These are phyloP conservation scores for Ceratina calcarata DNA, from an alignment of 1,140 invertebrate genomes.

Conservation along the genomic window DNA sequence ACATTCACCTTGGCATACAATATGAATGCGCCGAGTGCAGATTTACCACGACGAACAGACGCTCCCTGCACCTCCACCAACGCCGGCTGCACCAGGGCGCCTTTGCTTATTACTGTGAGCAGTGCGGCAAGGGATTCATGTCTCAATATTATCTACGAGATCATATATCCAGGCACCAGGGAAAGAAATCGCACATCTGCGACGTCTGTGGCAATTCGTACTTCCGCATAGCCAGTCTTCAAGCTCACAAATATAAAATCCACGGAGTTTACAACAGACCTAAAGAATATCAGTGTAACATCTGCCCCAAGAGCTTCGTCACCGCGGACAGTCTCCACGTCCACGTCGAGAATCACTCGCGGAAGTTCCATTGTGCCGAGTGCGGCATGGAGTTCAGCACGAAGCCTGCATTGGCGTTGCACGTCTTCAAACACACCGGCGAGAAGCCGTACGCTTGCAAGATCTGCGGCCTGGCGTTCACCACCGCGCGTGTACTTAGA, in stretches of 20 bases:
- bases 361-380: constrained; percentile 77
- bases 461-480: constrained; percentile 77
- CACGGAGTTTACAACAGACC: background rate
- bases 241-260: constrained; percentile 6
- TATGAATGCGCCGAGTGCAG: constrained; percentile 24
- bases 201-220: constrained; percentile 27
- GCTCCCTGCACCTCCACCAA: constrained; percentile 5
- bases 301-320: constrained; percentile 74
- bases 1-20: background rate
- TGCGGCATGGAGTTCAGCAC: constrained; percentile 83
- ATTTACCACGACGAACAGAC: constrained; percentile 5
- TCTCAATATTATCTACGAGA: constrained; percentile 8
- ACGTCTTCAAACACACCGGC: constrained; percentile 81
- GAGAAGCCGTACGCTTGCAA: constrained; percentile 77
- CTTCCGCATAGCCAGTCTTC: constrained; percentile 7
- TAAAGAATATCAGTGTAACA: constrained; percentile 68
- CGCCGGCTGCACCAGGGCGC: constrained; percentile 13
- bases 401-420: constrained; percentile 75
- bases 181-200: constrained; percentile 14
- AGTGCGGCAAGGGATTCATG: background rate
- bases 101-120: constrained; percentile 9
- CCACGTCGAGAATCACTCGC: background rate
- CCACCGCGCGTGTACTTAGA: constrained; percentile 82
- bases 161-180: background rate
- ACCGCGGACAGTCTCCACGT: constrained; percentile 53